Evolutionary conservation across 1,140 invertebrate species (phyloP).

Genomic region (Drosophila willistoni): DNA sequence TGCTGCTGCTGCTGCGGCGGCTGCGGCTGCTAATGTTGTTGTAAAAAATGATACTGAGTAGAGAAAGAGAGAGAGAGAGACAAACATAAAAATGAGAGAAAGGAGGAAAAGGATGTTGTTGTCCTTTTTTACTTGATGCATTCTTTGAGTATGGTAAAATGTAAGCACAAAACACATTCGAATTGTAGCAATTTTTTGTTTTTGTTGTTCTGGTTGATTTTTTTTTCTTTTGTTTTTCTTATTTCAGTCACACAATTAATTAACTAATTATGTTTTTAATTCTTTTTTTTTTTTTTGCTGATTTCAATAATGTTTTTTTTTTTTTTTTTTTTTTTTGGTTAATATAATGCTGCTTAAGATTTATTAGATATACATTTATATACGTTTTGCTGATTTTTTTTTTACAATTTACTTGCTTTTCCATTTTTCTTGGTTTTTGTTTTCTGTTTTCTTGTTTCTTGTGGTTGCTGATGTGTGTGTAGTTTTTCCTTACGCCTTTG

Average conservation of each 20-base stretch:
- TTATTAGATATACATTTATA: conserved; percentile 78
- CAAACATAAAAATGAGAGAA: conserved; percentile 10
- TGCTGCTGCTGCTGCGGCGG: conserved; percentile 13
- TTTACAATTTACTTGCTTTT: conserved; percentile 55
- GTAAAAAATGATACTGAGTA: conserved; percentile 42
- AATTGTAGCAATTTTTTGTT: conserved; percentile 35
- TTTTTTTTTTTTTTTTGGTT: conserved; percentile 68
- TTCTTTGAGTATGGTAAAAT: conserved; percentile 20
- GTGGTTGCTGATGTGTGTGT: conserved; percentile 6
- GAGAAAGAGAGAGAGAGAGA: conserved; percentile 4
- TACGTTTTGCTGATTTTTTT: conserved; percentile 68
- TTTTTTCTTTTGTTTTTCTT: conserved; percentile 5
- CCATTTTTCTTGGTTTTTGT: conserved; percentile 10
- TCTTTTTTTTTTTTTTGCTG: conserved; percentile 51
- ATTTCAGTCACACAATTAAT: conserved; percentile 57
- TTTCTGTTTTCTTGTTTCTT: conserved; percentile 30
- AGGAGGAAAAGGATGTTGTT: conserved; percentile 1
- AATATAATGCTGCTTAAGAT: conserved; percentile 80
- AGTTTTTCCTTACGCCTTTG: conserved; percentile 4
- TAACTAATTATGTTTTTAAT: conserved; percentile 16
- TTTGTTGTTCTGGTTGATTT: conserved; percentile 29
- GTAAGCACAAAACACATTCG: conserved; percentile 57
- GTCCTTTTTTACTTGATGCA: background rate
- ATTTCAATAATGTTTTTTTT: conserved; percentile 63
- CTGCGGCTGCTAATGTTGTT: conserved; percentile 21